phyloP scores from a whole-genome alignment of 2,888 invertebrate species.

The Papilio gigon region DNA sequence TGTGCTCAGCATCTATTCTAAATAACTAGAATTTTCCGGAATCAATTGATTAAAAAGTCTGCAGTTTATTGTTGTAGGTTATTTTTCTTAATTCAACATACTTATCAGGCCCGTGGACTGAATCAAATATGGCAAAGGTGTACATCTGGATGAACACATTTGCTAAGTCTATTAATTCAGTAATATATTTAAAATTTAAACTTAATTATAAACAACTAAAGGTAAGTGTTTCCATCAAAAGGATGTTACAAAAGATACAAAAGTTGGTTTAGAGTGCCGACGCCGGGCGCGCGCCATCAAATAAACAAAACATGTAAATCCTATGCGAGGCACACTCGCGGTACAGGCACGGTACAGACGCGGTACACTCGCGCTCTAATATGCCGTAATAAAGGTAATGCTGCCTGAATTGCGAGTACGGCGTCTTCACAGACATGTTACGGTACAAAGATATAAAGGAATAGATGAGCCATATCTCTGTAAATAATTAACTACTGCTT shows the following conservation, averaged over 20 bases:
- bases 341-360: not conserved
- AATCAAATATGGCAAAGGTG: too few relatives aligned
- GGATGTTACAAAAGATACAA: conserved; percentile 26
- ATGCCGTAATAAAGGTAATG: conserved; percentile 58
- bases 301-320: conserved; percentile 36
- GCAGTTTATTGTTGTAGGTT: too few relatives aligned
- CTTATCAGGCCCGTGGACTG: too few relatives aligned
- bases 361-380: conserved; percentile 49
- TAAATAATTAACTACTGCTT: not conserved
- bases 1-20: too few relatives aligned
- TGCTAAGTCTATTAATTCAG: too few relatives aligned
- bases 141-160: too few relatives aligned
- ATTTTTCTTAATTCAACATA: too few relatives aligned
- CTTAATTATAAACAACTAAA: not conserved
- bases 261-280: not conserved
- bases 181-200: not conserved
- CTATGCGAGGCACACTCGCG: conserved; percentile 42
- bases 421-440: conserved; percentile 46
- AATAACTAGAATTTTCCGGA: too few relatives aligned
- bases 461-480: not conserved
- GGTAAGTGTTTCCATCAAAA: not conserved
- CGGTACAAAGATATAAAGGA: conserved; percentile 10
- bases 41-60: too few relatives aligned
- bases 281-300: conserved; percentile 7
- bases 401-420: conserved; percentile 52